Base-by-base conservation (phyloP, 2,888 invertebrate genomes). In the Eupithecia subumbrata region DNA sequence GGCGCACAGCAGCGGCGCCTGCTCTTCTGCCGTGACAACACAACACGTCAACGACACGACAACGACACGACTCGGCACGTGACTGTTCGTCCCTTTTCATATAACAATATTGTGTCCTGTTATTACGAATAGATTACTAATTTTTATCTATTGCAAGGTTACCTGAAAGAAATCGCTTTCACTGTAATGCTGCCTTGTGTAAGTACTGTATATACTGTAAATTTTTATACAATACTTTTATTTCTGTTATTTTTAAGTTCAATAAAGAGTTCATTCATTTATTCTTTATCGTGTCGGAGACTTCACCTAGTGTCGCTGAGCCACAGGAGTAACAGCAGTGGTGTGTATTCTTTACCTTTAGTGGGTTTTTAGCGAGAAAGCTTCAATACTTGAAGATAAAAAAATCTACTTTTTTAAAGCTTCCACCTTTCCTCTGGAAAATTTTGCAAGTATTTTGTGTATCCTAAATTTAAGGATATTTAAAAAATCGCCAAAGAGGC, bases 1-100 rank as follows among this genome's bases (percentile, higher is more conserved):
- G 87, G 87, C 87, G 78, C 90, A 89, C 82, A 94, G 94, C 89
- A 93, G 85, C 85, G 94, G 94, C 84, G 92, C 92, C 88, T 90
- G 92, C 84, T 93, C 94, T 89, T 92, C 94, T 92, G 91, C 86
- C 80, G 79, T 73, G 82, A 83, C 84, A 78, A 79, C 80, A 81
- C 83, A 82, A 68, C 81, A 81, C 81, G 79, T 79, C 84, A 83
- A 83, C 85, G 84, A 85, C 85, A 86, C 84, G 82, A 82, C 84
- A 83, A 83, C 85, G 84, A 85, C 85, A 86, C 84, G 82, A 82
- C 83, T 83, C 84, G 84, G 84, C 85, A 84, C 81, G 78, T 71
- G 74, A 73, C 77, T 76, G 72, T 52, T 73, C 71, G 72, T 75
- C 74, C 60, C 77, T 56, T 72, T 68, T 56, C 56, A 69, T 25